These are phyloP conservation scores for Rutpela maculata DNA, from an alignment of 2,888 invertebrate species.

Conservation along the genomic window DNA sequence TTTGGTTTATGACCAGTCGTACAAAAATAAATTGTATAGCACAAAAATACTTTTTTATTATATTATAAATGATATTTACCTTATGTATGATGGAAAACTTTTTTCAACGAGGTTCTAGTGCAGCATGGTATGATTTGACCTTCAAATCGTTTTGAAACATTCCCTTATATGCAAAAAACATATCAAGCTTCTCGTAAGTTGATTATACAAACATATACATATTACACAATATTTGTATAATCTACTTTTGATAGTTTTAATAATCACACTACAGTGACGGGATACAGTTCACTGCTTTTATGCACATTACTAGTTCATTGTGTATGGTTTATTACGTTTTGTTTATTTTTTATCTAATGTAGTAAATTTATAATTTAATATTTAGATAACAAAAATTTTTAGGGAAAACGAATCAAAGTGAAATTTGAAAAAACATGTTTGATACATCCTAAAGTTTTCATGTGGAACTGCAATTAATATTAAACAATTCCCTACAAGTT, in stretches of 20 bases:
- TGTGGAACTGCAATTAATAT: background rate
- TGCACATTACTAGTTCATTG: background rate
- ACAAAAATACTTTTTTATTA: too few species aligned
- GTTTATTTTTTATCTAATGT: conserved; percentile 70
- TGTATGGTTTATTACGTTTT: conserved; percentile 62
- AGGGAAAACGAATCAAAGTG: background rate
- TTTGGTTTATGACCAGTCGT: too few species aligned
- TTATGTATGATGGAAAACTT: too few species aligned
- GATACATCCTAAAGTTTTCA: background rate
- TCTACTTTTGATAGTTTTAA: background rate
- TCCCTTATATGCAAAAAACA: conserved; percentile 7
- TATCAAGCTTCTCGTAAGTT: conserved; percentile 5
- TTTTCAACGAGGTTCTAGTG: background rate
- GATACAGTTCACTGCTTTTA: background rate
- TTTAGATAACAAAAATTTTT: background rate
- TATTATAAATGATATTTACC: too few species aligned
- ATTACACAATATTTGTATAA: conserved; percentile 23
- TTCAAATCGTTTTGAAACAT: background rate
- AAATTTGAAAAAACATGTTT: too few species aligned
- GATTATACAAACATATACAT: conserved; percentile 20
- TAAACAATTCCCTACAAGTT: background rate
- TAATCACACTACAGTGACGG: background rate
- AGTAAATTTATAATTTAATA: background rate
- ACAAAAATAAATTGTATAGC: too few species aligned
- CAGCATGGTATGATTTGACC: background rate